phyloP scores from a whole-genome alignment of 1,140 invertebrate species.

The Propsilocerus akamusi region DNA sequence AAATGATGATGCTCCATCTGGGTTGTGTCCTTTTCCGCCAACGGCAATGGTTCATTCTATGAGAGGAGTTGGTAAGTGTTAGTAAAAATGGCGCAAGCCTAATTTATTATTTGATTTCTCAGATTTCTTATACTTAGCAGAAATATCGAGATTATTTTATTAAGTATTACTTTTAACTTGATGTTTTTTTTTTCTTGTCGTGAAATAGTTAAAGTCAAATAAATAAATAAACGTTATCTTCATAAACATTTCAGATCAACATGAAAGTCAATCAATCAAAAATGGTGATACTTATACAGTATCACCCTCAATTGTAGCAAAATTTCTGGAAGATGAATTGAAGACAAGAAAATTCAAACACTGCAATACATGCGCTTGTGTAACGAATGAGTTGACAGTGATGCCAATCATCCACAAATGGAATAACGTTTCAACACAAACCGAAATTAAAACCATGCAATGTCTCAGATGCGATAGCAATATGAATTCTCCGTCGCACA shows the following conservation, averaged over 20 bases:
- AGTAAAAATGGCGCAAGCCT: too few relatives aligned
- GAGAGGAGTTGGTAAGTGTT: constrained; percentile 25
- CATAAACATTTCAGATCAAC: constrained; percentile 13
- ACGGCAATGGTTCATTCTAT: constrained; percentile 79
- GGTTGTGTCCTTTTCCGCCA: constrained; percentile 47
- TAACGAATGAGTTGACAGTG: constrained; percentile 34
- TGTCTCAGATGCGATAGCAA: constrained; percentile 32
- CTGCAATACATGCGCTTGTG: constrained; percentile 61
- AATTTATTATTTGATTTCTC: too few relatives aligned
- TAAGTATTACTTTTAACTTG: neutral
- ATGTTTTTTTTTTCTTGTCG: too few relatives aligned
- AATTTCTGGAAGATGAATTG: constrained; percentile 71
- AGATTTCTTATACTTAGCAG: too few relatives aligned
- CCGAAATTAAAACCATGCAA: constrained; percentile 27
- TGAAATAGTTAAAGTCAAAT: too few relatives aligned
- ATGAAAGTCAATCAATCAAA: constrained; percentile 24
- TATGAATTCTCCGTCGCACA: constrained; percentile 22
- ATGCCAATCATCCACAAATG: constrained; percentile 34
- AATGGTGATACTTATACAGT: constrained; percentile 54
- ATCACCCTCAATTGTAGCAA: constrained; percentile 81
- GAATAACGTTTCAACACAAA: constrained; percentile 39
- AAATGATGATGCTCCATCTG: constrained; percentile 19
- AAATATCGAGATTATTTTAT: constrained; percentile 11
- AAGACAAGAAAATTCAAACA: constrained; percentile 58
- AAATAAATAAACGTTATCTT: constrained; percentile 9